Evolutionary conservation across 2,113 vertebrate species (phyloP), one percentile per base, ranked within the genome.

Genomic region (Leuciscus idus): DNA sequence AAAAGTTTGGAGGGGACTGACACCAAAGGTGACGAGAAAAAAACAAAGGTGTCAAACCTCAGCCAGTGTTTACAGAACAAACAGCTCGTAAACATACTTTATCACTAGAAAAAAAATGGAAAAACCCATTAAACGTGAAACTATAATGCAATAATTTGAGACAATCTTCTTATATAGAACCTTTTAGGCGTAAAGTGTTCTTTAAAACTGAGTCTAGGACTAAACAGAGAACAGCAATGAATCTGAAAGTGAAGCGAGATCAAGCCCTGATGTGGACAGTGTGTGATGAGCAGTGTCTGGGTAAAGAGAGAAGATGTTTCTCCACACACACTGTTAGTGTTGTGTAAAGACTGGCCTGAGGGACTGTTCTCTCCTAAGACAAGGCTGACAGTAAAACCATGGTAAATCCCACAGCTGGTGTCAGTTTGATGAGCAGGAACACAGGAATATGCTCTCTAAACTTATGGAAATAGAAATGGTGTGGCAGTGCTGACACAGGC

Each of bases 41-140:
- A 85, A n/a, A n/a, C n/a, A n/a, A n/a, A n/a, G 36, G 83, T 23
- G 28, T 83, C 62, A 4, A 85, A 52, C 10, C 57, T 92, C 64
- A 72, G 66, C 30, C 66, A 0, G 15, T 9, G 66, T 2, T 62
- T 93, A 1, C 81, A 90, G 46, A 90, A n/a, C n/a, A n/a, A n/a
- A 15, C 13, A 0, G 4, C 4, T 15, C 1, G 1, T 15, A 52
- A 52, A 52, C 4, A 52, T 52, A 52, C 43, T 10, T 43, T 43
- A 43, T 43, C 43, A 43, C 8, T 10, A 43, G 43, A 43, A 43
- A 43, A 33, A 39, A 39, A 39, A 39, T 50, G 12, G 12, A 13
- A 15, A 52, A 52, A 15, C 50, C 50, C 8, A 15, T 52, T 52
- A 15, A 17, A 19, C 55, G 2, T 57, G 6, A 57, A 2, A 21